A percentile compares a stretch with the other conserved stretches of the same genome.
phyloP scores from a whole-genome alignment of 2,888 invertebrate genomes.

The Pterobdella sp. region DNA sequence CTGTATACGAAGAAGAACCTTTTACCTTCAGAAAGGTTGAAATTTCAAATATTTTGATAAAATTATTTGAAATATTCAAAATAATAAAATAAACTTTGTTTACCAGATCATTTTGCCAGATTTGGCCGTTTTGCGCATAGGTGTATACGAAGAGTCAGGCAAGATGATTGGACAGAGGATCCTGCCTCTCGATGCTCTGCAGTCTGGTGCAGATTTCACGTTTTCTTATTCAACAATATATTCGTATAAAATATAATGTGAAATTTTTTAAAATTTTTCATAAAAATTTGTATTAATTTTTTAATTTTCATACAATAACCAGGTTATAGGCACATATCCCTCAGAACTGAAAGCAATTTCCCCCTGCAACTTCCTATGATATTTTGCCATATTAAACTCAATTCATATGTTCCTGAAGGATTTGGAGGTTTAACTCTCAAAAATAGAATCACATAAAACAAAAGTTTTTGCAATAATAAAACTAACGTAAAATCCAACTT shows the following conservation, averaged over 20 bases:
- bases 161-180: constrained; percentile 93
- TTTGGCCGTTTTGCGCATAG: constrained; percentile 91
- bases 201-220: constrained; percentile 58
- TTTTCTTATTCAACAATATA: background rate
- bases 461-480: background rate
- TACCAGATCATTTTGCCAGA: constrained; percentile 94
- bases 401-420: constrained; percentile 98
- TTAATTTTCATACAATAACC: constrained; percentile 30
- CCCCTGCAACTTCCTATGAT: constrained; percentile 97
- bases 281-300: background rate
- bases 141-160: constrained; percentile 95
- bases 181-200: constrained; percentile 89
- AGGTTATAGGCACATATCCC: constrained; percentile 92
- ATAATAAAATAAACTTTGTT: no score
- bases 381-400: constrained; percentile 95
- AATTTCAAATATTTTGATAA: no score
- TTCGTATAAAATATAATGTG: background rate
- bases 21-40: constrained; percentile 90
- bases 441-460: background rate
- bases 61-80: no score
- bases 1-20: constrained; percentile 96
- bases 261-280: background rate
- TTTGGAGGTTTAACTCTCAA: constrained; percentile 66
- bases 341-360: constrained; percentile 95
- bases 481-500: background rate